Evolutionary conservation across 2,888 invertebrate genomes (phyloP).

Genomic region (Argyresthia goedartella): DNA sequence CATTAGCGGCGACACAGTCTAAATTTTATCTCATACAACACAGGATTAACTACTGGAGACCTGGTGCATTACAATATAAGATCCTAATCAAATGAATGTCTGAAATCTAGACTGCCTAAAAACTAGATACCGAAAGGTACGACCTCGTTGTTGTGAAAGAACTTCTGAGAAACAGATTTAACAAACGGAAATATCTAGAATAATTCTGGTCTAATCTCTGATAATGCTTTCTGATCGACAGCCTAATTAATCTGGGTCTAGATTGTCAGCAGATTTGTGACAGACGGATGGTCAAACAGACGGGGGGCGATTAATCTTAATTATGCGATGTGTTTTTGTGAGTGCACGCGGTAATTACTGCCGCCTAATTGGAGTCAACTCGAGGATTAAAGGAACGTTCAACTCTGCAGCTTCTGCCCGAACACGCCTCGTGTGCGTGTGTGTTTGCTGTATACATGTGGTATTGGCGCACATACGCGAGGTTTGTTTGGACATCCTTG

Average conservation of each 20-base stretch:
- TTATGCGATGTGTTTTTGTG: conserved; percentile 11
- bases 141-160: too few relatives aligned
- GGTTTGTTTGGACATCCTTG: too few relatives aligned
- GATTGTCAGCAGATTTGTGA: not conserved
- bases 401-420: not conserved
- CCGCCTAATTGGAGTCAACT: conserved; percentile 32
- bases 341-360: conserved; percentile 9
- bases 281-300: not conserved
- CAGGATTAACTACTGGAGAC: too few relatives aligned
- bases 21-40: too few relatives aligned
- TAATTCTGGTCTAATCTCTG: too few relatives aligned
- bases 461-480: not conserved
- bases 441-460: not conserved
- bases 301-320: conserved; percentile 17
- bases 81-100: too few relatives aligned
- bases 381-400: conserved; percentile 24
- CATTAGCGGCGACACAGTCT: too few relatives aligned
- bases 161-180: too few relatives aligned
- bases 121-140: too few relatives aligned
- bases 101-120: too few relatives aligned
- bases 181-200: too few relatives aligned
- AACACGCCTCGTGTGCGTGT: not conserved
- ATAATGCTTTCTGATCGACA: not conserved
- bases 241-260: conserved; percentile 3
- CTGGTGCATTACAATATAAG: too few relatives aligned